phyloP scores from a whole-genome alignment of 2,888 invertebrate species.

The Harpagoxenus sublaevis region DNA sequence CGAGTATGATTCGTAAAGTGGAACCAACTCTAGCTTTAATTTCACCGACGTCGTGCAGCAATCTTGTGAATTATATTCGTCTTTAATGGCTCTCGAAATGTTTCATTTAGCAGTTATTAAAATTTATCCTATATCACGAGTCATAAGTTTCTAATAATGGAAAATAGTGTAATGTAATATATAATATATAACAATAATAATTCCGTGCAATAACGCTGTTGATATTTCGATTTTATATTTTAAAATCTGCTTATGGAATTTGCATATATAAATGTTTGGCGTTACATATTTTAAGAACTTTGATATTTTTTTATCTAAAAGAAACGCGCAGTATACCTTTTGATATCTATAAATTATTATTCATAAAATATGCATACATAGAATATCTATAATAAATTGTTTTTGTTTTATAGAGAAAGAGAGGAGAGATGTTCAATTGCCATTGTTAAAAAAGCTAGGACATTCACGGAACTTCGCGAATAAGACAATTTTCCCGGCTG shows the following conservation, averaged over 20 bases:
- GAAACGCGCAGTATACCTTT: background rate
- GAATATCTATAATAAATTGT: background rate
- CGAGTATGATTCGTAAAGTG: conserved; percentile 13
- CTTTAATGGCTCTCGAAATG: conserved; percentile 35
- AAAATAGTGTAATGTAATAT: background rate
- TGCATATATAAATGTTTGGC: background rate
- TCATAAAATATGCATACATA: background rate
- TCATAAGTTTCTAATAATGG: conserved; percentile 8
- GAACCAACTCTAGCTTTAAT: conserved; percentile 28
- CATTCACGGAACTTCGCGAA: background rate
- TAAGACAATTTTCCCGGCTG: background rate
- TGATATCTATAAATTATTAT: conserved; percentile 1
- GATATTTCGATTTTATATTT: background rate
- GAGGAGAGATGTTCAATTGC: background rate
- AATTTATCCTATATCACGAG: background rate
- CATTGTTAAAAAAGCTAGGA: background rate
- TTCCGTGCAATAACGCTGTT: background rate
- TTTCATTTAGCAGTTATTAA: conserved; percentile 33
- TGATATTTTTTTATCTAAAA: background rate
- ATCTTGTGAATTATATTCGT: conserved; percentile 26
- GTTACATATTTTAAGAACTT: background rate
- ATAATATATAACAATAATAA: background rate
- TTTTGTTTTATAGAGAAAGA: conserved; percentile 4
- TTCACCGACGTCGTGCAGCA: conserved; percentile 3
- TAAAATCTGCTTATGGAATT: background rate